These are phyloP conservation scores for Rousettus madagascariensis DNA, from an alignment of 2,797 vertebrate species.

Conservation along the genomic window DNA sequence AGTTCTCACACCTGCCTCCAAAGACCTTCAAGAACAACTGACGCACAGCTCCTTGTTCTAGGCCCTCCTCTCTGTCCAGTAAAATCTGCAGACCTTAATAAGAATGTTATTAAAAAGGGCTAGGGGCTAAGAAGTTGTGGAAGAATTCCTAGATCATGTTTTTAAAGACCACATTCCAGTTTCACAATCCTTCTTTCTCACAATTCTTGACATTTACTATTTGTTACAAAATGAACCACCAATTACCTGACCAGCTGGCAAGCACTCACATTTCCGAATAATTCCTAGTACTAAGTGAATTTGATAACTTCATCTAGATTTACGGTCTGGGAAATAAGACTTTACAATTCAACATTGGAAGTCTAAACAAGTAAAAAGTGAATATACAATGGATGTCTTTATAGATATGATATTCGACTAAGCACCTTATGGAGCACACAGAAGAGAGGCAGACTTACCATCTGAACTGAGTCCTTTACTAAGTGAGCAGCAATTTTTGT, in stretches of 20 bases:
- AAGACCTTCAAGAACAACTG: not conserved
- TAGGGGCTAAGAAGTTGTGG: not conserved
- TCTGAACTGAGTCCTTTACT: not conserved
- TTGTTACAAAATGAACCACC: not conserved
- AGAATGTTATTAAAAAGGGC: not conserved
- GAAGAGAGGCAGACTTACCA: too few species aligned
- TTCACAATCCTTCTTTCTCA: not conserved
- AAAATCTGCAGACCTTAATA: not conserved
- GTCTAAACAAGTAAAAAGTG: conserved; percentile 27
- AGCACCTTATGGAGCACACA: not conserved
- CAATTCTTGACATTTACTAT: not conserved
- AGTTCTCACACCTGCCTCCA: not conserved
- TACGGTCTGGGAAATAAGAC: conserved; percentile 40
- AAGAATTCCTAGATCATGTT: not conserved
- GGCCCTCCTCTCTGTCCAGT: not conserved
- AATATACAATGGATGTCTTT: conserved; percentile 2
- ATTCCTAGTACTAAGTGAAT: conserved; percentile 63
- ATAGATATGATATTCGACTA: not conserved
- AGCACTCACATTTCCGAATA: conserved; percentile 23
- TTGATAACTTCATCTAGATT: conserved; percentile 47
- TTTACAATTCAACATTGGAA: not conserved
- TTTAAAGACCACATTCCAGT: not conserved
- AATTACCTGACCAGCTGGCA: conserved; percentile 23
- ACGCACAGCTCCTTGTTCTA: not conserved
- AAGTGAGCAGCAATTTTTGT: not conserved